Percentiles rank a stretch among this genome's conserved stretches.
phyloP scores from a whole-genome alignment of 2,113 vertebrate genomes.

The Piprites chloris region DNA sequence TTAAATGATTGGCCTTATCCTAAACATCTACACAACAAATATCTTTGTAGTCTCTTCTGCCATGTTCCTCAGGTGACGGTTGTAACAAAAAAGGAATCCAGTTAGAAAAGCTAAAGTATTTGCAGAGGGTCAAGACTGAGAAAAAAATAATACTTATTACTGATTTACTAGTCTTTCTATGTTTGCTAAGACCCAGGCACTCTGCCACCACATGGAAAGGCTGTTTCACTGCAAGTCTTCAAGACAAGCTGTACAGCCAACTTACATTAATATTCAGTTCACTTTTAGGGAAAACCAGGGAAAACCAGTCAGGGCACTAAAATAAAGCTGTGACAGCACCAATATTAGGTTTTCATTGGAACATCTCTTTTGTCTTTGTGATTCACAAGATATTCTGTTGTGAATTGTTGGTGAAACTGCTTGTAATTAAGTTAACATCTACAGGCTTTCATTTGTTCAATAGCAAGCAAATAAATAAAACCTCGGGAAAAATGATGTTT shows the following conservation, averaged over 20 bases:
- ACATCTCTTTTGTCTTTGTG: neutral
- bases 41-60: neutral
- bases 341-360: neutral
- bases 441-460: neutral
- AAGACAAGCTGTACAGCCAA: neutral
- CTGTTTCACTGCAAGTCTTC: neutral
- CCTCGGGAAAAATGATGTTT: neutral
- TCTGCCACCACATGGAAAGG: neutral
- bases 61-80: fast-evolving
- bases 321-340: neutral
- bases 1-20: neutral
- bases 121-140: neutral
- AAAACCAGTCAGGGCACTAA: neutral
- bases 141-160: neutral
- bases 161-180: neutral
- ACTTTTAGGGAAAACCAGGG: neutral
- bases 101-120: neutral
- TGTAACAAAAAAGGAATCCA: neutral
- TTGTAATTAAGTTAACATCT: neutral
- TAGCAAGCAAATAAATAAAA: neutral
- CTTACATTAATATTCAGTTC: neutral
- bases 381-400: neutral
- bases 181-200: neutral
- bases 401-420: neutral
- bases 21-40: neutral